These are phyloP conservation scores for Hydropsyche betteni DNA, from an alignment of 2,888 invertebrate species.

Conservation along the genomic window DNA sequence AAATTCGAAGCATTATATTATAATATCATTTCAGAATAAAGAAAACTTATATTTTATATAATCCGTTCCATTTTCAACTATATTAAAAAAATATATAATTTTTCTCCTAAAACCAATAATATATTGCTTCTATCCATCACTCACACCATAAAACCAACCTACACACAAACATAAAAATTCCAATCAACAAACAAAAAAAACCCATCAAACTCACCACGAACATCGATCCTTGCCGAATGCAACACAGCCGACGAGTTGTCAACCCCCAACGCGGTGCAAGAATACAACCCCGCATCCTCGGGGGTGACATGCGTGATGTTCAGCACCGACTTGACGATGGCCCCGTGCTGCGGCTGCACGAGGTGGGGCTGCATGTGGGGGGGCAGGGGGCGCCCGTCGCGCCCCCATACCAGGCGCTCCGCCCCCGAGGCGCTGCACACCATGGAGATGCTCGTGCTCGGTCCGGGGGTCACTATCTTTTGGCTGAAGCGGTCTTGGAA, in stretches of 20 bases:
- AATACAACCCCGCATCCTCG: slow-evolving; percentile 49
- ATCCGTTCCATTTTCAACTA: too few species aligned
- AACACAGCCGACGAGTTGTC: slow-evolving; percentile 61
- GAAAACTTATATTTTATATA: too few species aligned
- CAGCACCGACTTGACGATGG: slow-evolving; percentile 30
- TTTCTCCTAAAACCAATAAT: too few species aligned
- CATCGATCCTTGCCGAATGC: slow-evolving; percentile 73
- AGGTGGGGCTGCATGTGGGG: slow-evolving; percentile 24
- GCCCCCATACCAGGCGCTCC: slow-evolving; percentile 40
- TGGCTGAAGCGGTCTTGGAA: slow-evolving; percentile 47
- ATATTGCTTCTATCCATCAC: too few species aligned
- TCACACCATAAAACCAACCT: too few species aligned
- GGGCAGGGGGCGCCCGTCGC: slow-evolving; percentile 45
- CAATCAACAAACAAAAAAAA: too few species aligned
- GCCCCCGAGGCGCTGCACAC: slow-evolving; percentile 45
- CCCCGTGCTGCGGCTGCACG: slow-evolving; percentile 3
- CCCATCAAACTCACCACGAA: slow-evolving; percentile 64
- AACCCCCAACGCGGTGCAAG: slow-evolving; percentile 45
- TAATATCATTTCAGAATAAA: too few species aligned
- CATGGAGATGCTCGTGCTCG: slow-evolving; percentile 35
- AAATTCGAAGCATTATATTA: too few species aligned
- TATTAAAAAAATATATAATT: too few species aligned
- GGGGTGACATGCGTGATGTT: slow-evolving; percentile 46
- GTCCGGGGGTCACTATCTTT: slow-evolving; percentile 41
- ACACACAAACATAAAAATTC: too few species aligned